Evolutionary conservation across 2,797 vertebrate genomes (phyloP), one percentile per base, ranked within the genome.

Genomic region (Phataginus tetradactyla): DNA sequence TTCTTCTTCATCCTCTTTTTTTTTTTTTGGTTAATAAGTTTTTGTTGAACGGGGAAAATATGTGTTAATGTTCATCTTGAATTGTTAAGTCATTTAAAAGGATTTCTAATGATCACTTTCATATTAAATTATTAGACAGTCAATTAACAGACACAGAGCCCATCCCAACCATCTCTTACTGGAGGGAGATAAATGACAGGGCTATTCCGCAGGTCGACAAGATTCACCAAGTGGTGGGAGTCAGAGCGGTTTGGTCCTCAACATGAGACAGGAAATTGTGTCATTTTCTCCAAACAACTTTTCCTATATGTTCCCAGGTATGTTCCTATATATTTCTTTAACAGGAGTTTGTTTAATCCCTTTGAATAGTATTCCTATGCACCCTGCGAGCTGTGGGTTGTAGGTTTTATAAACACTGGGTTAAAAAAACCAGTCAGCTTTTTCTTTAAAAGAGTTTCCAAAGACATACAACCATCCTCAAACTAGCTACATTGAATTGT

Each of bases 1-100:
- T 42, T 63, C 15, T 78, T 59, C 18, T 68, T 59, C 23, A 23
- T 1, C 5, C 81, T 69, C 27, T 17, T 55, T 88, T 83, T 83
- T 90, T 90, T 85, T 42, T 17, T 80, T 83, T 91, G 53, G 45
- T 72, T 97, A 96, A 85, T 86, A 96, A n/a, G 32, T 92, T 98
- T 98, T 97, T 95, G 91, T 96, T 96, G 75, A 98, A 96, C 79
- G 97, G 53, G 97, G 72, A 90, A 88, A 96, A 96, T 86, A 72
- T 71, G 87, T 86, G 61, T 80, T 97, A 91, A 96, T 93, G 86
- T 63, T 96, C 66, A 92, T 77, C 90, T 97, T 94, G 92, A 98
- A 96, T 86, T 85, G 55, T 92, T 92, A 86, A 91, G 80, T 86
- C 78, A 8, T 94, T 95, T 97, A 77, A 98, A 97, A 98, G 96